Base-by-base conservation (phyloP, 2,113 vertebrate species). In the Proteles cristata region DNA sequence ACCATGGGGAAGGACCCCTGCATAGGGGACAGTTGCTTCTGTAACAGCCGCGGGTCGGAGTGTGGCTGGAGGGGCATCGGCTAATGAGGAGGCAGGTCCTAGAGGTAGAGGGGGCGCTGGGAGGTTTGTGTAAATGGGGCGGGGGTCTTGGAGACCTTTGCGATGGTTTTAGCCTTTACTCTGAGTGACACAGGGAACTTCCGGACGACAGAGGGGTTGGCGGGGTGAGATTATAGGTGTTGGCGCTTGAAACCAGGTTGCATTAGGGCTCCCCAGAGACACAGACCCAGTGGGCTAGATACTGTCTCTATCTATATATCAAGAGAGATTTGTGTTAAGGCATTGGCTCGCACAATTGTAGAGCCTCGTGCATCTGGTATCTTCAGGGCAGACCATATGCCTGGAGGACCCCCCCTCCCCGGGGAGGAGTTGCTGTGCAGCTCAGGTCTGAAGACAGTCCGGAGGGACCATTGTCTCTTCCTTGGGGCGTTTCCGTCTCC, bases 1-100 rank as follows among this genome's bases (percentile, higher is more conserved):
- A 16, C 2, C 2, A 0, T 14, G 11, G 31, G 12, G 17, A 33
- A 17, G 10, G 48, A 63, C 63, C 35, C 1, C 7, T 5, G 35
- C 17, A 16, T 50, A 21, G 26, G 73, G 11, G 26, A 9, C 19
- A 12, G 16, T 4, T 17, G 28, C 28, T 39, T 39, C 39, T 28
- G 4, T 5, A 12, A 19, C 6, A 45, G 58, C 65, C 45, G 12
- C 3, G 1, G 10, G 43, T 7, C 7, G 63, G 50, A 21, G 31
- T 9, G 4, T 84, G 69, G 43, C 25, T 65, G 55, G 16, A 33
- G n/a, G 55, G 68, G n/a, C 8, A 4, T 65, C 14, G 53, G 31
- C 21, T 35, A 3, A 0, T 39, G 39, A 45, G 48, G 39, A 45
- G 48, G 7, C 58, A 48, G 23, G 12, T 11, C 9, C 10, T 35